Percentiles rank a stretch among this genome's conserved stretches.
These are phyloP conservation scores for Amblyopsis hoosieri DNA, from an alignment of 2,797 vertebrate genomes.

Conservation along the genomic window DNA sequence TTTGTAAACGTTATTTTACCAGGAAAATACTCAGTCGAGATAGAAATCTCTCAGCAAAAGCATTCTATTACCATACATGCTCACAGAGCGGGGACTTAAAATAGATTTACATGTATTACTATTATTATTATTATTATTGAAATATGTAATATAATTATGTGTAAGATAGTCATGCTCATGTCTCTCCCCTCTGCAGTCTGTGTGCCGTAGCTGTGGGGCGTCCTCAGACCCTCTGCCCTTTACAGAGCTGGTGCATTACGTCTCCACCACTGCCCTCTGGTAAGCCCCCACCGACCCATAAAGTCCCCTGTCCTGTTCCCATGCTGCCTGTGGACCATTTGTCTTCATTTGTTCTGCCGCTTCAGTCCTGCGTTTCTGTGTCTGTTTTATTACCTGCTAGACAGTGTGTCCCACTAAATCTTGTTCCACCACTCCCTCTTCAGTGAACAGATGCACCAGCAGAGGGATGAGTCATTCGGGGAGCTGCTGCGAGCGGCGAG, in stretches of 20 bases:
- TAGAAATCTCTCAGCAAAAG: too few relatives aligned
- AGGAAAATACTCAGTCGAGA: too few relatives aligned
- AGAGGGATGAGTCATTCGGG: constrained; percentile 87
- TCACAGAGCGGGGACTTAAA: too few relatives aligned
- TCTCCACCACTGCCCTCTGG: constrained; percentile 96
- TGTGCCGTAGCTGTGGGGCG: constrained; percentile 94
- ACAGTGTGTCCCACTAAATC: constrained; percentile 4
- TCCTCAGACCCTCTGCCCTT: constrained; percentile 97
- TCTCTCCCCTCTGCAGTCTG: constrained; percentile 77
- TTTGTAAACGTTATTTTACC: background rate
- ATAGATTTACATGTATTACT: too few relatives aligned
- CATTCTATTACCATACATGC: too few relatives aligned
- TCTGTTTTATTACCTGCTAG: constrained; percentile 14
- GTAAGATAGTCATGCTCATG: background rate
- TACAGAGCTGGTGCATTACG: constrained; percentile 95
- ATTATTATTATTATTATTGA: too few relatives aligned
- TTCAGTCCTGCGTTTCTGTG: background rate
- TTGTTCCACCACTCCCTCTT: constrained; percentile 2
- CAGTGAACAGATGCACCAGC: constrained; percentile 75
- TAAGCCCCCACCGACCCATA: constrained; percentile 68
- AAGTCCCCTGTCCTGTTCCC: constrained; percentile 18
- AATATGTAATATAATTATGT: too few relatives aligned
- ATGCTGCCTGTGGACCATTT: background rate
- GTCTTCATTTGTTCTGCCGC: constrained; percentile 12
- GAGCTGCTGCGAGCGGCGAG: constrained; percentile 92